A percentile compares a stretch with the other conserved stretches of the same genome.
phyloP scores from a whole-genome alignment of 2,113 vertebrate species.

The Megaceryle torquata region DNA sequence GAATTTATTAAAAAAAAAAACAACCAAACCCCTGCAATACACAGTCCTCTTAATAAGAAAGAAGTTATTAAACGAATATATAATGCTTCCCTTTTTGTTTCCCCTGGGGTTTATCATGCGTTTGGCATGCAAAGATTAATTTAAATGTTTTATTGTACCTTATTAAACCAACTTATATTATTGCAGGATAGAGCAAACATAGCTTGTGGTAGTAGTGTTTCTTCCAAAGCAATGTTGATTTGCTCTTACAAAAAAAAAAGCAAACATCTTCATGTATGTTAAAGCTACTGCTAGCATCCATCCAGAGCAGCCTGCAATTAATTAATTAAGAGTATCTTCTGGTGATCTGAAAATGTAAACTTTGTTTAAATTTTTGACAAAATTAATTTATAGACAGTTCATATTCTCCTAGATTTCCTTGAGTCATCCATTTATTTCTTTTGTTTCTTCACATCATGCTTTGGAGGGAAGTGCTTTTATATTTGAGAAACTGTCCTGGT shows the following conservation, averaged over 20 bases:
- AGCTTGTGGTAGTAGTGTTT: not conserved
- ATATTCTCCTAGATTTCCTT: not conserved
- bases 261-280: not conserved
- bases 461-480: not conserved
- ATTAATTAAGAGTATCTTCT: not conserved
- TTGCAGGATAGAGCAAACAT: not conserved
- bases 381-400: not conserved
- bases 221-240: not conserved
- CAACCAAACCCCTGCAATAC: no score
- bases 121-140: not conserved
- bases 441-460: not conserved
- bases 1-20: not conserved
- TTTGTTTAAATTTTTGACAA: not conserved
- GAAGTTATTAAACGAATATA: not conserved
- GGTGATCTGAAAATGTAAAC: not conserved
- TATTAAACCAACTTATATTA: not conserved
- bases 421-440: not conserved
- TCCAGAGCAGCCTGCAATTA: not conserved
- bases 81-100: not conserved
- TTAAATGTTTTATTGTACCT: not conserved
- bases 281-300: not conserved
- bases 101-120: not conserved
- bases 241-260: no score
- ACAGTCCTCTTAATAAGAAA: not conserved
- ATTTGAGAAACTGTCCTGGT: not conserved